Conservation (phyloP, 2,888 invertebrate species). For the Podabrus alpinus region DNA sequence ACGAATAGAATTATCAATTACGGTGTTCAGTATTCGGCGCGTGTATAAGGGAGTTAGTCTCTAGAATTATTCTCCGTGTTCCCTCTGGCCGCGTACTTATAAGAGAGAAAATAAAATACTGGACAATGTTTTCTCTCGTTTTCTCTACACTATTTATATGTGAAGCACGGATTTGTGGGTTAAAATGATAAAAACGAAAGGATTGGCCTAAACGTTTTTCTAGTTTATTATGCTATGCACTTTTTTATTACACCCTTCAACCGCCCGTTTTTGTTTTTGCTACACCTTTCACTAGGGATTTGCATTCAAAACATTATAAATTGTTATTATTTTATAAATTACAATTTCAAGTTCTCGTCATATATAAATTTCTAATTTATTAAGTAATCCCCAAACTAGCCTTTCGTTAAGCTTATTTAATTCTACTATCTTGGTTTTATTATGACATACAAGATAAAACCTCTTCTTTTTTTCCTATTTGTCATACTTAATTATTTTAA, state of each 20-base stretch:
- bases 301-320: neutral
- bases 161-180: constrained; percentile 44
- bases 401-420: neutral
- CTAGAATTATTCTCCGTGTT: constrained; percentile 40
- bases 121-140: constrained; percentile 39
- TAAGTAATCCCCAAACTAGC: neutral
- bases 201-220: constrained; percentile 34
- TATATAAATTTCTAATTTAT: neutral
- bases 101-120: constrained; percentile 43
- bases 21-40: constrained; percentile 40
- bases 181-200: constrained; percentile 42
- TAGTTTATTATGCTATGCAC: constrained; percentile 31
- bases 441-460: neutral
- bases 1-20: constrained; percentile 49
- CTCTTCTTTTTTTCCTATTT: neutral
- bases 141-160: constrained; percentile 43
- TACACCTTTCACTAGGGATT: constrained; percentile 6
- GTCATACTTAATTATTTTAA: neutral
- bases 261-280: constrained; percentile 21
- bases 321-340: neutral
- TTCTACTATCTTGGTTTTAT: neutral
- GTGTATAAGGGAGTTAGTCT: constrained; percentile 37
- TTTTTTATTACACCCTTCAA: constrained; percentile 31
- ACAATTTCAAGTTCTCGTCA: neutral
- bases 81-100: constrained; percentile 35